Evolutionary conservation across 2,888 invertebrate genomes (phyloP).

Genomic region (Tetranychus piercei): DNA sequence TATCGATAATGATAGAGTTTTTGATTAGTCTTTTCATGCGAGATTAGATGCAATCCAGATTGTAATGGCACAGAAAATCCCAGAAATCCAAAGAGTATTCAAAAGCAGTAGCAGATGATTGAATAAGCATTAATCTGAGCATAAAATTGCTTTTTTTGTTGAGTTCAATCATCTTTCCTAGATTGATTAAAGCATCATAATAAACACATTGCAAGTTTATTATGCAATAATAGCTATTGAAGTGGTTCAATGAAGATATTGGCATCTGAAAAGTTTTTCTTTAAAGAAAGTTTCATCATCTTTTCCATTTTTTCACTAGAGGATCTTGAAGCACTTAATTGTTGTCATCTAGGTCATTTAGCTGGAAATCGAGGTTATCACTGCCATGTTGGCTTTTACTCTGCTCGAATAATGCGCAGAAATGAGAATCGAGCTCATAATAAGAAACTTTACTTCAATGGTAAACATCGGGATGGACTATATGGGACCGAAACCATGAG

Average conservation of each 20-base stretch:
- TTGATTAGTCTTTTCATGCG: too few relatives aligned
- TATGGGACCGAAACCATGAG: slow-evolving; percentile 29
- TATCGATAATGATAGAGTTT: too few relatives aligned
- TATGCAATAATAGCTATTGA: background rate
- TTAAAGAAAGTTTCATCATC: background rate
- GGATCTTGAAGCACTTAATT: slow-evolving; percentile 26
- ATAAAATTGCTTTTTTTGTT: too few relatives aligned
- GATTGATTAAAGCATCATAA: too few relatives aligned
- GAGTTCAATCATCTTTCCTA: too few relatives aligned
- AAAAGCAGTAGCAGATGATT: too few relatives aligned
- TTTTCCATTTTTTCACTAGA: background rate
- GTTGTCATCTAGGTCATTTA: slow-evolving; percentile 30
- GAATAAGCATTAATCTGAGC: too few relatives aligned
- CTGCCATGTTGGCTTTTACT: slow-evolving; percentile 30
- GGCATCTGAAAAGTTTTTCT: too few relatives aligned
- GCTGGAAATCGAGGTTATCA: slow-evolving; percentile 32
- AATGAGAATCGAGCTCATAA: slow-evolving; percentile 30
- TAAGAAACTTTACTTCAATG: slow-evolving; percentile 28
- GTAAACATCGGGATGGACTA: slow-evolving; percentile 24
- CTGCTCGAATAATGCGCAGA: slow-evolving; percentile 27
- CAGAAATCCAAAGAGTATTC: too few relatives aligned
- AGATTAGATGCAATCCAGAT: too few relatives aligned
- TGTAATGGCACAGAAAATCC: too few relatives aligned
- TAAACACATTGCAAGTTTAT: background rate
- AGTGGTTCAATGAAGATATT: background rate